Base-by-base conservation (phyloP, 2,888 invertebrate genomes). In the Mechanitis messenoides region DNA sequence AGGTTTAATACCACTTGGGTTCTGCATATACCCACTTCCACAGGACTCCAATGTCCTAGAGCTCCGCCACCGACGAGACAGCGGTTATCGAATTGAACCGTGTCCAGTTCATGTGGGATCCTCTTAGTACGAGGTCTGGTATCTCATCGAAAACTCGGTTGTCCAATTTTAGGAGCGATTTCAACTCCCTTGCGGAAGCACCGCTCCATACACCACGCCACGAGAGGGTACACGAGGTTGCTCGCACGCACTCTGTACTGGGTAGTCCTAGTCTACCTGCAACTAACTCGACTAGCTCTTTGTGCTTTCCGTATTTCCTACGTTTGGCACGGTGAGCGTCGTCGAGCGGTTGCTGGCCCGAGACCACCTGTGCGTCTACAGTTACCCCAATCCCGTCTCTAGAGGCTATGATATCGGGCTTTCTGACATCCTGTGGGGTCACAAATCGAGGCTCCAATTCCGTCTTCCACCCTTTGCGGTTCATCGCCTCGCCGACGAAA, bases 331-430 rank as follows among this genome's bases (percentile, higher is more conserved):
- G 55, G 47, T 79, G 74, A 1, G 69, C 66, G 0, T 60, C 64
- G 1, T 75, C 72, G 0, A 78, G 71, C 3, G 68, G 58, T 0
- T 65, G 63, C 57, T 71, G 69, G 20, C 74, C 78, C 61, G 74
- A 72, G 53, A 79, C 78, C 3, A 80, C 69, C 66, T 82, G 75
- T 1, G 74, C 76, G 57, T 81, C 79, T 2, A 81, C 56, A 0
- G 83, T 71, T 0, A 72, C 69, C 0, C 72, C 74, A 1, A 57
- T 64, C 3, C 62, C 71, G 6, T 61, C 71, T 55, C 45, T 72
- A 0, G 9, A 58, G 3, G 74, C 74, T 0, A 80, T 65, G 3
- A 78, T 61, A 53, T 81, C 79, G 0, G 78, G 79, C 65, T 80
- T 81, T 0, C 75, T 60, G 0, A 71, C 63, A 0, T 76, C 80